phyloP scores from a whole-genome alignment of 2,797 vertebrate species.

The Pipistrellus nathusii region DNA sequence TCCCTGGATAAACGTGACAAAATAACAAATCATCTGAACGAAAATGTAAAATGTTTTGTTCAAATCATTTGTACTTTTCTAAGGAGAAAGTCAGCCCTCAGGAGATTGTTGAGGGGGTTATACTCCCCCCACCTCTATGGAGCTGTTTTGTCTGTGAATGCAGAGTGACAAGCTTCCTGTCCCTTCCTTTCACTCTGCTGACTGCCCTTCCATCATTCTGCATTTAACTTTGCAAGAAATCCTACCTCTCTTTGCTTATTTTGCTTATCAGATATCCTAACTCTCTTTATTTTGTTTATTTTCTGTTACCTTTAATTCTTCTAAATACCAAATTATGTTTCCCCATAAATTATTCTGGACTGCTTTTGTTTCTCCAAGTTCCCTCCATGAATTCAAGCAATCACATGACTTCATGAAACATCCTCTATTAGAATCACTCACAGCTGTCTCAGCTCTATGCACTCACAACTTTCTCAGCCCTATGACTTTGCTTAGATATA shows the following conservation, averaged over 20 bases:
- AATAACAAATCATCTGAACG: not conserved
- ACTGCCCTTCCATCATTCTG: not conserved
- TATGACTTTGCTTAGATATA: not conserved
- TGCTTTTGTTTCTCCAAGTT: not conserved
- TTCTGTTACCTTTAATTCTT: not conserved
- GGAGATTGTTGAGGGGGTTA: not conserved
- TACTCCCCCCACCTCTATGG: no score
- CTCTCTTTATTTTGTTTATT: not conserved
- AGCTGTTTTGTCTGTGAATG: not conserved
- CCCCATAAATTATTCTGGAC: not conserved
- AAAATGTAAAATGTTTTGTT: not conserved
- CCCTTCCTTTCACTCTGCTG: not conserved
- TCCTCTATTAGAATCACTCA: not conserved
- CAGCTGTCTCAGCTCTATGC: not conserved
- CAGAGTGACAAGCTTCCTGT: not conserved
- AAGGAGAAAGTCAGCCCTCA: not conserved
- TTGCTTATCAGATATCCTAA: not conserved
- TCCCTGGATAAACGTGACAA: not conserved
- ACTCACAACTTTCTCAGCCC: not conserved
- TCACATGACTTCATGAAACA: not conserved
- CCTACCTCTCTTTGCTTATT: not conserved
- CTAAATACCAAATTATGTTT: not conserved
- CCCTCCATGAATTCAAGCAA: not conserved
- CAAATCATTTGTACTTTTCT: not conserved
- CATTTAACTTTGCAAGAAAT: constrained; percentile 32